A percentile compares a stretch with the other conserved stretches of the same genome.
phyloP scores from a whole-genome alignment of 2,113 vertebrate species.

The Daubentonia madagascariensis region DNA sequence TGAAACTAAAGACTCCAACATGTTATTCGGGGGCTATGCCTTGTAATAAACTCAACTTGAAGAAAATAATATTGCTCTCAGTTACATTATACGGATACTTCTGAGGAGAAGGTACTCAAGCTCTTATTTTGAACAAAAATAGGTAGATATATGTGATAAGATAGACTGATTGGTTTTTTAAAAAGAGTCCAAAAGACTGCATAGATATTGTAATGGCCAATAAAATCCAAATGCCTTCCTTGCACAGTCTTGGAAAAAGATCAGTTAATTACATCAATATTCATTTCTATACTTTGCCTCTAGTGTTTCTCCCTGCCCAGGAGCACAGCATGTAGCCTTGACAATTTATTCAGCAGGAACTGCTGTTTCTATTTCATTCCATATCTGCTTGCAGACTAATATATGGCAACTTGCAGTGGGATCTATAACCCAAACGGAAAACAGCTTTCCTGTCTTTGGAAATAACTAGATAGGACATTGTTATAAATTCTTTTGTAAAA shows the following conservation, averaged over 20 bases:
- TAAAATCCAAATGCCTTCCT: background rate
- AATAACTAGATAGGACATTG: background rate
- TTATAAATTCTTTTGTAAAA: background rate
- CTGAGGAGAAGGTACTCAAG: background rate
- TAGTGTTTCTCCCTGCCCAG: background rate
- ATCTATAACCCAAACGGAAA: background rate
- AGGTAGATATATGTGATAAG: background rate
- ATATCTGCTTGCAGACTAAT: background rate
- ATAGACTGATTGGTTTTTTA: background rate
- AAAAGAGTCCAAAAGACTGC: background rate
- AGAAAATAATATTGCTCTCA: background rate
- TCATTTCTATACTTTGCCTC: background rate
- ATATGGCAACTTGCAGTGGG: background rate
- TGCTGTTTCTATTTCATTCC: background rate
- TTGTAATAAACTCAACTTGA: background rate
- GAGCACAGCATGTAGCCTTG: background rate
- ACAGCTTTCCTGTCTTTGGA: background rate
- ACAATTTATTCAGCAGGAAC: background rate
- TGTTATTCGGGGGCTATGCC: background rate
- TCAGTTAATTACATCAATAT: background rate
- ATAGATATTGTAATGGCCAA: background rate
- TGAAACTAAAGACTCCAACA: background rate
- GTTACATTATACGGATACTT: background rate
- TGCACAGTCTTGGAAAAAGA: background rate
- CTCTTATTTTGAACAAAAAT: background rate